A percentile compares a stretch with the other conserved stretches of the same genome.
phyloP scores from a whole-genome alignment of 2,888 invertebrate genomes.

The Andrena chrysosceles region DNA sequence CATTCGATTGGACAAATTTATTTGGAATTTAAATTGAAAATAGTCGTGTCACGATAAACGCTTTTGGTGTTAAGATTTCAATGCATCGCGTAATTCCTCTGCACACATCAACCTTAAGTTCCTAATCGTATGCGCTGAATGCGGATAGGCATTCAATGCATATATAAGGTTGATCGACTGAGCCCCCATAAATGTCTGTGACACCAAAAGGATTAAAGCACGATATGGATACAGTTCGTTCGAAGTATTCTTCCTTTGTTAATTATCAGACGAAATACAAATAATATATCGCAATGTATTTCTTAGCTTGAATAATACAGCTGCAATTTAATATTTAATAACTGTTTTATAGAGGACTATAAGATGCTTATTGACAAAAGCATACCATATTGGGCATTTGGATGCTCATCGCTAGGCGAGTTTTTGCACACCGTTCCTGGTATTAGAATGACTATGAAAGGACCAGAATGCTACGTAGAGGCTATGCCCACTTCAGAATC shows the following conservation, averaged over 20 bases:
- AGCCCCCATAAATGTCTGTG: too few species aligned
- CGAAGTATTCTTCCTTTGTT: not conserved
- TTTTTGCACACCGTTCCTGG: slow-evolving; percentile 87
- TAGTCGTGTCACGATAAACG: too few species aligned
- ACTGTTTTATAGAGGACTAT: slow-evolving; percentile 87
- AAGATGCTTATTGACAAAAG: slow-evolving; percentile 87
- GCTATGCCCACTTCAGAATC: slow-evolving; percentile 87
- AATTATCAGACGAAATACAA: not conserved
- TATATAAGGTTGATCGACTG: too few species aligned
- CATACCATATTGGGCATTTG: slow-evolving; percentile 88
- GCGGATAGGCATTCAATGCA: too few species aligned
- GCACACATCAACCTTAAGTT: too few species aligned
- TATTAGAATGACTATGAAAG: slow-evolving; percentile 86
- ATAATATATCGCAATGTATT: not conserved
- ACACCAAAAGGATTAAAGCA: not conserved
- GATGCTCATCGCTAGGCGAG: slow-evolving; percentile 87
- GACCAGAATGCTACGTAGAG: slow-evolving; percentile 87
- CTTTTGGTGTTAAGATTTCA: not conserved
- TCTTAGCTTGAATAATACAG: not conserved
- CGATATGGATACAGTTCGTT: not conserved
- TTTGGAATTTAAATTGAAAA: too few species aligned
- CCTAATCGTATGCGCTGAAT: too few species aligned
- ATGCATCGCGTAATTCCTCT: not conserved
- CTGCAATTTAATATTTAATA: not conserved
- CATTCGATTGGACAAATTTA: not conserved